Evolutionary conservation across 2,797 vertebrate genomes (phyloP).

Genomic region (Pangasius djambal): DNA sequence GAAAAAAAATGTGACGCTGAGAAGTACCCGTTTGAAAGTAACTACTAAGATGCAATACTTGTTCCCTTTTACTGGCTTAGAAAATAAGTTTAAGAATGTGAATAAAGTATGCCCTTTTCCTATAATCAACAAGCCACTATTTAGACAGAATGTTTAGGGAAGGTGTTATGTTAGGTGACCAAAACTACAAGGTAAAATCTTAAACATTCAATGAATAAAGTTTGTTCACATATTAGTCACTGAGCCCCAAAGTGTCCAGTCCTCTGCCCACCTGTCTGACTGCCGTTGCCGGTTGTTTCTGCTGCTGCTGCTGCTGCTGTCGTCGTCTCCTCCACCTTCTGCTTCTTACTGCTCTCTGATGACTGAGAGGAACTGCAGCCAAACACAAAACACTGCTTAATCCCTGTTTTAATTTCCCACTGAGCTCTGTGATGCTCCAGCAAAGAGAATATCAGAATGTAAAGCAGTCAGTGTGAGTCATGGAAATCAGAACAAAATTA

Average conservation of each 20-base stretch:
- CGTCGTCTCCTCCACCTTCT: constrained; percentile 79
- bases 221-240: not conserved
- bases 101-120: not conserved
- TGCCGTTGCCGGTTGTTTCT: constrained; percentile 70
- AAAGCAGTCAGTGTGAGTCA: constrained; percentile 19
- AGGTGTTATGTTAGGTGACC: not conserved
- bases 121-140: not conserved
- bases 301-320: constrained; percentile 50
- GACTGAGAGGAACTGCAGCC: constrained; percentile 85
- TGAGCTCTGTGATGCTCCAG: not conserved
- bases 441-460: constrained; percentile 4
- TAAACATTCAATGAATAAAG: not conserved
- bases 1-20: not conserved
- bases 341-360: constrained; percentile 88
- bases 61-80: not conserved
- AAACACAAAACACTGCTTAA: constrained; percentile 14
- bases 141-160: not conserved
- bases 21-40: not conserved
- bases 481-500: constrained; percentile 31
- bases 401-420: not conserved
- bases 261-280: constrained; percentile 81
- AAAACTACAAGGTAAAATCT: not conserved
- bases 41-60: not conserved
- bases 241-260: not conserved
- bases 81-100: not conserved